These are phyloP conservation scores for Theretra japonica DNA, from an alignment of 2,888 invertebrate species.

Conservation along the genomic window DNA sequence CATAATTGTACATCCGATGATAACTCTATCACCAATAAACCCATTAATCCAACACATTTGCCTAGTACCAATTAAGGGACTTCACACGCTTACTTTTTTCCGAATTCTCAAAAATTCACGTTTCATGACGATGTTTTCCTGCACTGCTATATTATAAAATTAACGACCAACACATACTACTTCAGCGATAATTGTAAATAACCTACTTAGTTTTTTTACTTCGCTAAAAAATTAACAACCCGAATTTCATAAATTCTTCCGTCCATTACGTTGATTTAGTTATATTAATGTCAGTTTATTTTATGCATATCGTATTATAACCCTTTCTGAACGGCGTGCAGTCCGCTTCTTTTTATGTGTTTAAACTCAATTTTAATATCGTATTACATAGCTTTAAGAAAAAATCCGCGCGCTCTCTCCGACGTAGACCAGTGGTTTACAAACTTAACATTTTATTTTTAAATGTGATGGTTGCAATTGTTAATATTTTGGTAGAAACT, in stretches of 20 bases:
- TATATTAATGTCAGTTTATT: constrained; percentile 34
- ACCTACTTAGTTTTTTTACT: neutral
- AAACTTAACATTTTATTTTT: constrained; percentile 48
- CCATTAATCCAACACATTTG: too few species aligned
- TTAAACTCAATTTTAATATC: constrained; percentile 79
- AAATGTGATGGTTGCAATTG: neutral
- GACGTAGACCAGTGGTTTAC: constrained; percentile 45
- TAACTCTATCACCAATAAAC: too few species aligned
- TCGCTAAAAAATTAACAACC: neutral
- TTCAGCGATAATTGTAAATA: too few species aligned
- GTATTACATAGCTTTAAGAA: constrained; percentile 70
- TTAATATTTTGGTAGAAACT: too few species aligned
- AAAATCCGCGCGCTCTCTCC: constrained; percentile 63
- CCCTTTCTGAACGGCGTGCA: constrained; percentile 55
- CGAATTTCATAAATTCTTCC: neutral
- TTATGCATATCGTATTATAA: constrained; percentile 53
- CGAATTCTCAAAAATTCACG: too few species aligned
- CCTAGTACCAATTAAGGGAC: too few species aligned
- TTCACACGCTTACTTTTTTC: too few species aligned
- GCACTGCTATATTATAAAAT: too few species aligned
- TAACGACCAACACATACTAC: too few species aligned
- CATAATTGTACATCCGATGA: too few species aligned
- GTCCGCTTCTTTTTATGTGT: constrained; percentile 56
- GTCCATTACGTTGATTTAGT: constrained; percentile 7
- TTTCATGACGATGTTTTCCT: too few species aligned